phyloP scores from a whole-genome alignment of 2,113 vertebrate species.

The Panurus biarmicus region DNA sequence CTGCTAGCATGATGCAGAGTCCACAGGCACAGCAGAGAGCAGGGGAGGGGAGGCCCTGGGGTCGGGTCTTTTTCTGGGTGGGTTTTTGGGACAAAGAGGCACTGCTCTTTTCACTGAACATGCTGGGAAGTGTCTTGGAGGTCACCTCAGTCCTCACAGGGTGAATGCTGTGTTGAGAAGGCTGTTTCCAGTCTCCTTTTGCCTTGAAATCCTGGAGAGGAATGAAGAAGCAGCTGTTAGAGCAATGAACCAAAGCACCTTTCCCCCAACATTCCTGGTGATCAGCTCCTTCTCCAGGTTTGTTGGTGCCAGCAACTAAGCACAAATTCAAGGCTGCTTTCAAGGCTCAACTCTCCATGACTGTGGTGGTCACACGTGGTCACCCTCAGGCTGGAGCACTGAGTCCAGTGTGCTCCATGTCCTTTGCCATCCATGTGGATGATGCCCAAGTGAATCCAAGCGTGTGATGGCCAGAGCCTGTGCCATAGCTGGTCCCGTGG shows the following conservation, averaged over 20 bases:
- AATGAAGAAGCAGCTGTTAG: neutral
- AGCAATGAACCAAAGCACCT: neutral
- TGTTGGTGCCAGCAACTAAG: neutral
- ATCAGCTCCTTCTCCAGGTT: neutral
- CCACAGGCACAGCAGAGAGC: slow-evolving; percentile 92
- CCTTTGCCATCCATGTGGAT: neutral
- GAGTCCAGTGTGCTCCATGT: neutral
- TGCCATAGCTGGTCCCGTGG: neutral
- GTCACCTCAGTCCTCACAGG: neutral
- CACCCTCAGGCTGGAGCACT: neutral
- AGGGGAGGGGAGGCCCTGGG: slow-evolving; percentile 80
- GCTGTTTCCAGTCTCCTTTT: neutral
- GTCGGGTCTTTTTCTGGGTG: slow-evolving; percentile 63
- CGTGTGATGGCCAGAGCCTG: accelerated
- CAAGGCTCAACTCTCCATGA: neutral
- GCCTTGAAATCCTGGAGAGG: neutral
- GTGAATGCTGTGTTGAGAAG: neutral
- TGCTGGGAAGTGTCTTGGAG: slow-evolving; percentile 18
- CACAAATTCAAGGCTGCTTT: neutral
- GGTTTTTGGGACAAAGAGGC: slow-evolving; percentile 68
- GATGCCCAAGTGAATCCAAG: accelerated
- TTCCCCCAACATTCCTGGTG: neutral
- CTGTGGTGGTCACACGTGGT: neutral
- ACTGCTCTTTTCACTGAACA: slow-evolving; percentile 70
- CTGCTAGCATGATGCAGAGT: slow-evolving; percentile 91